Evolutionary conservation across 2,113 vertebrate genomes (phyloP), one percentile per base, ranked within the genome.

Genomic region (Rhea pennata): DNA sequence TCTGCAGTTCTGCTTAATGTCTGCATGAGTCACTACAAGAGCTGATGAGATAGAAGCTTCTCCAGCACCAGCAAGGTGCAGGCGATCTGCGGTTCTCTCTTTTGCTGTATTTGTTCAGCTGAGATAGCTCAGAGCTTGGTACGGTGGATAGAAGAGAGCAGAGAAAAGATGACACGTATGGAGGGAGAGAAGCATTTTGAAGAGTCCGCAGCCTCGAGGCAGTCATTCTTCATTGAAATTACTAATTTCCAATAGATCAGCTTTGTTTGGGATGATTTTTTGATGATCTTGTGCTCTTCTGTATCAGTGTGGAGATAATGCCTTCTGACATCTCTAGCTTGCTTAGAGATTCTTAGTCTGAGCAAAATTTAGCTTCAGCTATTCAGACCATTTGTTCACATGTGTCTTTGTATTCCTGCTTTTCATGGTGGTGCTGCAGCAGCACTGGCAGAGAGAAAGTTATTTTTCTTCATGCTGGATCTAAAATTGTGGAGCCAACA

Each of bases 251-350:
- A 50, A 31, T 81, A 86, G 76, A 67, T 92, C 88, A 74, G 23
- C 65, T 36, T 88, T 42, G 62, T 88, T 84, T 88, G 83, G 13
- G 11, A 12, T 74, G 11, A 23, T 88, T 90, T 94, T 90, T n/a
- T 94, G 80, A 59, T 74, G 36, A 86, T 70, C 44, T 74, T 56
- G 15, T 84, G 10, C 19, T 92, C 54, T 67, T 90, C 36, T 73
- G 20, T 85, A 58, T 58, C 36, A 62, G 50, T 36, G 31, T 39
- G 46, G 64, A 80, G 59, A 26, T 85, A 80, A 88, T 74, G 29
- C 36, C 29, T 77, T 73, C 64, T 90, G 88, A 86, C 75, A 50
- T 71, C 94, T 86, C 50, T 92, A 56, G 13, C 88, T 56, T 88
- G 69, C 76, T 54, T 8, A 48, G 71, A 48, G 54, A 77, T 51